Conservation (phyloP, 2,797 vertebrate species). For the Esox masquinongy region DNA sequence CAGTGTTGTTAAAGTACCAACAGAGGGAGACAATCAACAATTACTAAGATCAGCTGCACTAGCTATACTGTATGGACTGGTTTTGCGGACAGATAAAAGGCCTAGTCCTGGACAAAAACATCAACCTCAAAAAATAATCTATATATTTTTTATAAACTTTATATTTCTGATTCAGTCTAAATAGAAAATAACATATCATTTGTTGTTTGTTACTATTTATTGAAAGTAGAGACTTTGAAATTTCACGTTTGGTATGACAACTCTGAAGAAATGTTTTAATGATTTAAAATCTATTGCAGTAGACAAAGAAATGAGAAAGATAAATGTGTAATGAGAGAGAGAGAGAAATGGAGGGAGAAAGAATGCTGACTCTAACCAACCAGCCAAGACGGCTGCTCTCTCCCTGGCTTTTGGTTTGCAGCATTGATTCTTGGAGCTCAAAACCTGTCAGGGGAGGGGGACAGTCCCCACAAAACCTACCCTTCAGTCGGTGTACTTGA, state of each 20-base stretch:
- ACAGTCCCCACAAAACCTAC: neutral
- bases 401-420: conserved; percentile 50
- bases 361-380: conserved; percentile 64
- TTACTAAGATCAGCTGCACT: conserved; percentile 22
- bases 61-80: neutral
- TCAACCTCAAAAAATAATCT: too few species aligned
- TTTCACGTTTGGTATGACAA: neutral
- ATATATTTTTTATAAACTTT: neutral
- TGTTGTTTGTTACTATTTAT: neutral
- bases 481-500: neutral
- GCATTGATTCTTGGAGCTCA: conserved; percentile 66
- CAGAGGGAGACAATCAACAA: conserved; percentile 67
- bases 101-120: too few species aligned
- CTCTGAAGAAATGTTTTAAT: neutral
- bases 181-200: neutral
- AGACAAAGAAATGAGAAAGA: conserved; percentile 13
- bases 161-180: neutral
- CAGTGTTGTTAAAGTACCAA: conserved; percentile 44
- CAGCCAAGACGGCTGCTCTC: conserved; percentile 48
- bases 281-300: conserved; percentile 6
- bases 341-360: conserved; percentile 20
- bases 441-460: conserved; percentile 30
- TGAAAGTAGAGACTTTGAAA: neutral
- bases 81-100: too few species aligned
- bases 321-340: conserved; percentile 17